These are phyloP conservation scores for Parnassius apollo DNA, from an alignment of 2,888 invertebrate species.

Conservation along the genomic window DNA sequence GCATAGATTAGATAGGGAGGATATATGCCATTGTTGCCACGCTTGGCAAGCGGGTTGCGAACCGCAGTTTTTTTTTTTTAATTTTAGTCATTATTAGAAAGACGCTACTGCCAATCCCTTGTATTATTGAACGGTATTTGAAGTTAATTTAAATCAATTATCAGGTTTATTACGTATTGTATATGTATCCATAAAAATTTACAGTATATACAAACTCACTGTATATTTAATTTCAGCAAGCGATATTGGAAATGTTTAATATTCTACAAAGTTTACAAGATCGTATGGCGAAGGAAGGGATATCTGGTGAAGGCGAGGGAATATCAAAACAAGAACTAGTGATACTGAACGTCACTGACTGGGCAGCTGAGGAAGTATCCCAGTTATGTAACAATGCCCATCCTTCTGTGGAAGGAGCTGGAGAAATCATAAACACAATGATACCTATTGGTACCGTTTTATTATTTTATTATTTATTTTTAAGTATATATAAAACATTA, in stretches of 20 bases:
- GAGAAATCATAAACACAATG: constrained; percentile 50
- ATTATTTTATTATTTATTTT: constrained; percentile 7
- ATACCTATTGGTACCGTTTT: constrained; percentile 49
- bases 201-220: too few relatives aligned
- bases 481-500: neutral
- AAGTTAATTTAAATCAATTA: too few relatives aligned
- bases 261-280: constrained; percentile 53
- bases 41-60: too few relatives aligned
- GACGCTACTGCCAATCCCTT: too few relatives aligned
- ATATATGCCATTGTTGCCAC: too few relatives aligned
- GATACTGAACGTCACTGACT: constrained; percentile 69
- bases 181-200: too few relatives aligned
- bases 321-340: constrained; percentile 53
- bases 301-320: constrained; percentile 50
- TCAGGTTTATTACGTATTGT: too few relatives aligned
- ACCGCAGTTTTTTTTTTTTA: too few relatives aligned
- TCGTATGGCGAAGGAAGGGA: constrained; percentile 56
- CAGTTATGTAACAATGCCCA: constrained; percentile 59
- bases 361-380: constrained; percentile 64
- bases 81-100: too few relatives aligned
- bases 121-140: too few relatives aligned
- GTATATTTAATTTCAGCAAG: constrained; percentile 51
- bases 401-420: constrained; percentile 47
- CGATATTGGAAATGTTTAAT: constrained; percentile 60
- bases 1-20: too few relatives aligned